Evolutionary conservation across 2,113 vertebrate genomes (phyloP).

Genomic region (Embiotoca jacksoni): DNA sequence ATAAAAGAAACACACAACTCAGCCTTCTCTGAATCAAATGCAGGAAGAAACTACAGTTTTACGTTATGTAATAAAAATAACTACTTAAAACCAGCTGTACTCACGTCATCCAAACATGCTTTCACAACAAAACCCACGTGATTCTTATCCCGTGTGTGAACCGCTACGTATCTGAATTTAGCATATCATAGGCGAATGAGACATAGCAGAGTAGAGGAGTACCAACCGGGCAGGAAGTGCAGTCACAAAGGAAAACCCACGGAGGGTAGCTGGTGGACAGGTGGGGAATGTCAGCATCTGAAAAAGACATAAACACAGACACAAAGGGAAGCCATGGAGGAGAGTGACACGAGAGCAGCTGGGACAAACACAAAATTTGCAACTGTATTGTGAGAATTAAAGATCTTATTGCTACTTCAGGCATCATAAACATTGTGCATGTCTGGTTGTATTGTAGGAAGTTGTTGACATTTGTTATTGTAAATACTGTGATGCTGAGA

Average conservation of each 20-base stretch:
- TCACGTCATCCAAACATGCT: too few relatives aligned
- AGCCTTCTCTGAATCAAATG: slow-evolving; percentile 7
- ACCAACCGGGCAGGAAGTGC: slow-evolving; percentile 49
- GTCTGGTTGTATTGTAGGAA: not conserved
- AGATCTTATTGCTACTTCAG: slow-evolving; percentile 23
- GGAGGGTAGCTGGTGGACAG: slow-evolving; percentile 52
- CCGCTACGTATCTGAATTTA: not conserved
- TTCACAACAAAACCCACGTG: too few relatives aligned
- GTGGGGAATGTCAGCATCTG: slow-evolving; percentile 68
- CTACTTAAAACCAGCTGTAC: too few relatives aligned
- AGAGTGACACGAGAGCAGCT: slow-evolving; percentile 51
- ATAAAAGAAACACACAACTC: not conserved
- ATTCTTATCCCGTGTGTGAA: too few relatives aligned
- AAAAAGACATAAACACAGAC: slow-evolving; percentile 53
- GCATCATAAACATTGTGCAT: slow-evolving; percentile 21
- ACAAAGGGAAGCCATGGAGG: slow-evolving; percentile 33
- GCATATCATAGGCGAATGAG: slow-evolving; percentile 20
- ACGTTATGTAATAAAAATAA: not conserved
- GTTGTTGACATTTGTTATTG: not conserved
- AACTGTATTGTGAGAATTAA: slow-evolving; percentile 28
- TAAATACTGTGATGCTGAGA: not conserved
- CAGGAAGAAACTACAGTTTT: not conserved
- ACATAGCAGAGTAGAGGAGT: slow-evolving; percentile 16
- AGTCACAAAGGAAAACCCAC: slow-evolving; percentile 37
- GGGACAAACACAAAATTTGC: slow-evolving; percentile 39